Conservation (phyloP, 92 coral and sea anemone genomes). For the Isaurus tuberculatus region DNA sequence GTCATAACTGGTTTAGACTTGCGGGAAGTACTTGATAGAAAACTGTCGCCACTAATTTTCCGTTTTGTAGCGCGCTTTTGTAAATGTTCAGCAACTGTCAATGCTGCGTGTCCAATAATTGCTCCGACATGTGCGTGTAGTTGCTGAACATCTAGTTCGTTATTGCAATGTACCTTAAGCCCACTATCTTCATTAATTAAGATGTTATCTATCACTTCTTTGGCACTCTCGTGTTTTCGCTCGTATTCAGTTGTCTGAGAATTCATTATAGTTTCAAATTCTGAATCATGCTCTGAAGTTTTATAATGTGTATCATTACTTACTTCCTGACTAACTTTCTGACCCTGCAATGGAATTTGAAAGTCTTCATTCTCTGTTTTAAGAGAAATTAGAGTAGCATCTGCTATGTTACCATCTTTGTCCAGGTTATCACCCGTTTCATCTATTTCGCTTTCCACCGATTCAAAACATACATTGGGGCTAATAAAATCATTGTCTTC, state of each 20-base stretch:
- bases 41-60: not conserved
- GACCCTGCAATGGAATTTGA: not conserved
- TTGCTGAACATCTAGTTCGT: not conserved
- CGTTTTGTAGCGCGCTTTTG: not conserved
- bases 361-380: not conserved
- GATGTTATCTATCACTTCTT: not conserved
- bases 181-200: not conserved
- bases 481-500: not conserved
- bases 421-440: not conserved
- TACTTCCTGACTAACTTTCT: not conserved
- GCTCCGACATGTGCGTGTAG: not conserved
- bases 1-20: not conserved
- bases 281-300: not conserved
- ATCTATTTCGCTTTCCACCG: not conserved
- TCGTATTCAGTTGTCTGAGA: not conserved
- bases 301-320: not conserved
- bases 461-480: not conserved
- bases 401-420: not conserved
- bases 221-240: not conserved
- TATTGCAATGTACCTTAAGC: not conserved
- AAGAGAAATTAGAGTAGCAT: not conserved
- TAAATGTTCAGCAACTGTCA: not conserved
- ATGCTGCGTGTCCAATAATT: not conserved
- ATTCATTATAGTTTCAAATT: not conserved
- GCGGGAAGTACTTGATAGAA: not conserved